Evolutionary conservation across 2,888 invertebrate genomes (phyloP).

Genomic region (Diadromus collaris): DNA sequence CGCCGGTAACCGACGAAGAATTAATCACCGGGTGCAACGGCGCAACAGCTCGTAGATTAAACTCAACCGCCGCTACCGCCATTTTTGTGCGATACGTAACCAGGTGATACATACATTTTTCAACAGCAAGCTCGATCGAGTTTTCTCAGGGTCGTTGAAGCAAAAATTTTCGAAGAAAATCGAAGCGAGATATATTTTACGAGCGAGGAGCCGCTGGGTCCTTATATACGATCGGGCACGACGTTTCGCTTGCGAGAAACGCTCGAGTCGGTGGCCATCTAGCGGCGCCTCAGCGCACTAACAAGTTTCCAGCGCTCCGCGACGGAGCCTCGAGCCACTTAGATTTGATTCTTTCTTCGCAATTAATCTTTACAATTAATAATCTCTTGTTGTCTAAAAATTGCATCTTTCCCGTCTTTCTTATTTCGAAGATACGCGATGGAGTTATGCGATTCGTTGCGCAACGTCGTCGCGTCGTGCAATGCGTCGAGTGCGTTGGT

Average conservation of each 20-base stretch:
- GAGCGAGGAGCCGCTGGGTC: neutral
- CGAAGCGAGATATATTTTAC: neutral
- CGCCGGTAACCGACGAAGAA: conserved; percentile 15
- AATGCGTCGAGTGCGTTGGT: conserved; percentile 22
- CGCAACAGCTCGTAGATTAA: conserved; percentile 24
- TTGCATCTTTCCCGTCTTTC: neutral
- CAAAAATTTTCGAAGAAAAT: neutral
- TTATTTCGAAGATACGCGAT: neutral
- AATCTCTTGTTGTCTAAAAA: neutral
- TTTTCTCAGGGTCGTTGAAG: neutral
- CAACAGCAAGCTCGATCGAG: neutral
- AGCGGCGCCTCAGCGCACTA: neutral
- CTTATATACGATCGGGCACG: neutral
- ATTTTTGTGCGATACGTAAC: neutral
- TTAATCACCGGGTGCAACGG: conserved; percentile 27
- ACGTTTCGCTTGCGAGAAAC: neutral
- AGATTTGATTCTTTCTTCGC: neutral
- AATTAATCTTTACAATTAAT: neutral
- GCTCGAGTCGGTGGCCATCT: neutral
- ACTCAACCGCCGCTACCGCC: neutral
- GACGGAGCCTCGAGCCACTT: neutral
- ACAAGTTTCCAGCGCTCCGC: neutral
- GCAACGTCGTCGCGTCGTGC: conserved; percentile 29
- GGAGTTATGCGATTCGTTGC: conserved; percentile 1
- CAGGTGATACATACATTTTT: neutral